Base-by-base conservation (phyloP, 2,888 invertebrate species). In the Ichneumoninae sp. region DNA sequence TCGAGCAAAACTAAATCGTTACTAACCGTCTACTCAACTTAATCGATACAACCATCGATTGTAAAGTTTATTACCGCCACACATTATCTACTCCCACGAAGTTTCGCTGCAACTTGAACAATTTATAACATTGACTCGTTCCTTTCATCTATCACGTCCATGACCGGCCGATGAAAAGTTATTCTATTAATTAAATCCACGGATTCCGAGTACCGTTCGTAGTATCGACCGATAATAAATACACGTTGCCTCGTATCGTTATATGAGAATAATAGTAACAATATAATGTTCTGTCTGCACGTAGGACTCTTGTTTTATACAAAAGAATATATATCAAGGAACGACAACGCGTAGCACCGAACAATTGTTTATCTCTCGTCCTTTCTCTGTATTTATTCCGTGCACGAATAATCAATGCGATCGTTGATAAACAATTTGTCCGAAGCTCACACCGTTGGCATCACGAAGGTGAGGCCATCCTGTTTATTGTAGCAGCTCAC, bases 341-440 rank as follows among this genome's bases (percentile, higher is more conserved):
- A 47, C 70, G 36, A 54, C 50, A 65, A 50, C 70, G 16, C 74
- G 70, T 71, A 57, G 26, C 54, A 33, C 47, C 47, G 60, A 70
- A 60, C 16, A 81, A 81, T 73, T 81, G 54, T 74, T 36, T 44
- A 30, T 77, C 63, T 77, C 81, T 77, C 52, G 52, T n/a, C 60
- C 8, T 66, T 44, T 65, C 33, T 76, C 10, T 40, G 8, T 73
- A 26, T 26, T 30, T 65, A 52, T 60, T n/a, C 26, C 33, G 68
- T 75, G 36, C 10, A 47, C 65, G 47, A 71, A 60, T 13, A 44
- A 74, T 68, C 65, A 47, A 73, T 47, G 65, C 75, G 70, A 47
- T 57, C 63, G 63, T 71, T 26, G 33, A 47, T 60, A 63, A 63
- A 33, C 30, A 33, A 71, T 52, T 50, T 4, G 19, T 50, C 19